Evolutionary conservation across 2,888 invertebrate species (phyloP).

Genomic region (Chouioia cunea): DNA sequence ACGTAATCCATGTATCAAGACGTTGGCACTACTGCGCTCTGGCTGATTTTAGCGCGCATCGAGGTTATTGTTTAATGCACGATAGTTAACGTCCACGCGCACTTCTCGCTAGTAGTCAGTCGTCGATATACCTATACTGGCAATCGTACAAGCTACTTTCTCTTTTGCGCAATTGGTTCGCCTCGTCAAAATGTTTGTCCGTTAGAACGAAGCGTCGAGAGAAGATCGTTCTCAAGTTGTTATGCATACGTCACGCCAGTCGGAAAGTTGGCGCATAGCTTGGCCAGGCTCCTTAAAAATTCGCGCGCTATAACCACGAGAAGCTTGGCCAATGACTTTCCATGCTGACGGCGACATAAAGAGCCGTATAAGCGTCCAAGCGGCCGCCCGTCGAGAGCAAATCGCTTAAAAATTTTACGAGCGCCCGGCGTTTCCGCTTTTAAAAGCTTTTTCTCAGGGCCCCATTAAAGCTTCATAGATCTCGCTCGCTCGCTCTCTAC

Average conservation of each 20-base stretch:
- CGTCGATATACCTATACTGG: too few species aligned
- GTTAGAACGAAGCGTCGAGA: not conserved
- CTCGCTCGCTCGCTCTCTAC: slow-evolving; percentile 23
- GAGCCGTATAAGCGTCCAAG: not conserved
- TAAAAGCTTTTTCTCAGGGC: slow-evolving; percentile 60
- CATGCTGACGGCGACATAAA: slow-evolving; percentile 51
- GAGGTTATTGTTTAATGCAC: not conserved
- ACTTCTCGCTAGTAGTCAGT: too few species aligned
- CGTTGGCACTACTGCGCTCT: not conserved
- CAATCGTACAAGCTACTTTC: too few species aligned
- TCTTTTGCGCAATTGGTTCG: too few species aligned
- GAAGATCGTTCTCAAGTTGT: not conserved
- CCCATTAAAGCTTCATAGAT: slow-evolving; percentile 57
- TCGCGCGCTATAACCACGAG: slow-evolving; percentile 53
- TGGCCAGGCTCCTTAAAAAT: too few species aligned
- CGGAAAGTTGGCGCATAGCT: too few species aligned
- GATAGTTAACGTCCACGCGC: not conserved
- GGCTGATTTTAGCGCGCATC: too few species aligned
- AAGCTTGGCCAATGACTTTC: slow-evolving; percentile 47
- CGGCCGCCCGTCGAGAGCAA: slow-evolving; percentile 51
- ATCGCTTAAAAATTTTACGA: slow-evolving; percentile 65
- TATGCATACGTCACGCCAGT: too few species aligned
- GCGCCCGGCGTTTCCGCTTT: slow-evolving; percentile 57
- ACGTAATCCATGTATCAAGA: slow-evolving; percentile 29
- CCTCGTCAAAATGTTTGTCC: not conserved